These are phyloP conservation scores for Syncerus caffer DNA, from an alignment of 2,797 vertebrate species.

Conservation along the genomic window DNA sequence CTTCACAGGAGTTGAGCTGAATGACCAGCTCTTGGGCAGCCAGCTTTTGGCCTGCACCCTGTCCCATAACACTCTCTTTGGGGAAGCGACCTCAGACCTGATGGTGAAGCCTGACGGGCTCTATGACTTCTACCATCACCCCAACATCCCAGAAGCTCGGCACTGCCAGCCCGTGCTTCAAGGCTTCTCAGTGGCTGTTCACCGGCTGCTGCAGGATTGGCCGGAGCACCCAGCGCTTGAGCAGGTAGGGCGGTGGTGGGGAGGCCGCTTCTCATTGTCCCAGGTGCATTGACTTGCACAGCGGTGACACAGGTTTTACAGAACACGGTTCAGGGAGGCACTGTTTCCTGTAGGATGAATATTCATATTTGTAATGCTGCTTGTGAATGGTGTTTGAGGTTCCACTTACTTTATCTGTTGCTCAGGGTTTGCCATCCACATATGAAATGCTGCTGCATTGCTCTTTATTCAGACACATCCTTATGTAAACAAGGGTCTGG, in stretches of 20 bases:
- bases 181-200: conserved; percentile 86
- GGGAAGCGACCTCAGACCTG: conserved; percentile 83
- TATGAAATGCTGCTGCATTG: not conserved
- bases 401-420: not conserved
- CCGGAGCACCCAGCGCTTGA: conserved; percentile 94
- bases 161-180: conserved; percentile 90
- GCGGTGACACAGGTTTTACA: not conserved
- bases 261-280: not conserved
- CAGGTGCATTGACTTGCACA: not conserved
- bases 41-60: conserved; percentile 91
- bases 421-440: not conserved
- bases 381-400: not conserved
- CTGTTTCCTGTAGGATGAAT: not conserved
- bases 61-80: conserved; percentile 91
- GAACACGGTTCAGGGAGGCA: not conserved
- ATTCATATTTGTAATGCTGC: not conserved
- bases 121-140: conserved; percentile 96
- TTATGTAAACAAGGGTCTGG: not conserved
- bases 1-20: conserved; percentile 89
- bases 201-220: conserved; percentile 90
- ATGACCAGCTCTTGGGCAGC: conserved; percentile 89
- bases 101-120: conserved; percentile 86
- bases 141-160: conserved; percentile 91
- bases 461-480: not conserved
- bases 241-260: conserved; percentile 85